These are phyloP conservation scores for Pterostichus madidus DNA, from an alignment of 2,888 invertebrate genomes.

Conservation along the genomic window DNA sequence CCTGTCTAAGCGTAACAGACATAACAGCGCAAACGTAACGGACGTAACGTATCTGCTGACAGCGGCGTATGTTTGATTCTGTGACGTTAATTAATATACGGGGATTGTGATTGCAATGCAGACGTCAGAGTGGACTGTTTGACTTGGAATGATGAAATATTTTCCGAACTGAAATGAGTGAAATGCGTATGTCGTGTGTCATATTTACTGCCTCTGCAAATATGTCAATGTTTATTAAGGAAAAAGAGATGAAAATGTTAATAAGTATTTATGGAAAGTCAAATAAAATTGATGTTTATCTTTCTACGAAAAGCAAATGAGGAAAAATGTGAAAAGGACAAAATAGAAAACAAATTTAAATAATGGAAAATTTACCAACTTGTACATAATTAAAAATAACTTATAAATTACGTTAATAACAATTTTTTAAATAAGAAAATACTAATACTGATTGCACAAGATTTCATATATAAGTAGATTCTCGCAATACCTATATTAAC, in stretches of 20 bases:
- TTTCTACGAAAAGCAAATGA: neutral
- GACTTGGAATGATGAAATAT: constrained; percentile 38
- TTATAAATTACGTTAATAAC: too few species aligned
- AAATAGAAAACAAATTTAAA: neutral
- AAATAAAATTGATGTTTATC: neutral
- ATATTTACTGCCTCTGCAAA: constrained; percentile 10
- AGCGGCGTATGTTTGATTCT: constrained; percentile 25
- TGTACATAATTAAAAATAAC: too few species aligned
- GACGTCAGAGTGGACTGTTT: constrained; percentile 17
- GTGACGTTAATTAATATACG: constrained; percentile 31
- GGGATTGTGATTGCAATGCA: neutral
- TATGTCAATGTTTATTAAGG: constrained; percentile 20
- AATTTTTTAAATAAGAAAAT: too few species aligned
- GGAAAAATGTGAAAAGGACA: neutral
- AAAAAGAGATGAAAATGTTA: neutral
- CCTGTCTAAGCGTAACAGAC: constrained; percentile 1
- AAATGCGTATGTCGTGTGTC: constrained; percentile 17
- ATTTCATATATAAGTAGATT: too few species aligned
- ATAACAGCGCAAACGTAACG: neutral
- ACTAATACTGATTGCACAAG: too few species aligned
- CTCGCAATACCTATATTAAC: too few species aligned
- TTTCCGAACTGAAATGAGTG: constrained; percentile 1
- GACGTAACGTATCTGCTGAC: constrained; percentile 29
- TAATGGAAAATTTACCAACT: neutral
- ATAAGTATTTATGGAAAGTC: neutral